Percentiles rank a stretch among this genome's conserved stretches.
These are phyloP conservation scores for Aradus depressus DNA, from an alignment of 2,888 invertebrate species.

Conservation along the genomic window DNA sequence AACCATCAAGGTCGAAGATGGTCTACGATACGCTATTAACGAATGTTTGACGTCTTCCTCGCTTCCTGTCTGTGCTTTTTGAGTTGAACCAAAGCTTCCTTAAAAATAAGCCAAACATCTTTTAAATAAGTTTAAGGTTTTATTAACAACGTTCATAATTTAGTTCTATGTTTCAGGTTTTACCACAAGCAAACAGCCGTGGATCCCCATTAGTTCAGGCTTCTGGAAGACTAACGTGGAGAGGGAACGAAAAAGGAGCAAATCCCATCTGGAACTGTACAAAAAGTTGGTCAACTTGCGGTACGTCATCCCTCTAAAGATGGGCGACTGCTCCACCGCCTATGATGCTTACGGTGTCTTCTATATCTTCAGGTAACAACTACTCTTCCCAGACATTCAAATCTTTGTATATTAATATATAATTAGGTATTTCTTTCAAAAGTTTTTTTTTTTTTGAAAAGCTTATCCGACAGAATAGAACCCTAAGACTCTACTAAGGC, in stretches of 20 bases:
- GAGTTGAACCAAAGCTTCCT: too few relatives aligned
- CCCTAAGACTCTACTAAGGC: too few relatives aligned
- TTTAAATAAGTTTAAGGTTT: neutral
- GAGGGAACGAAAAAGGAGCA: constrained; percentile 14
- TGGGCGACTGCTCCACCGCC: constrained; percentile 15
- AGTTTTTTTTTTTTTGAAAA: too few relatives aligned
- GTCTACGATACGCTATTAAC: too few relatives aligned
- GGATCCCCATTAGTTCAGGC: constrained; percentile 55
- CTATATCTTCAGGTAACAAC: neutral
- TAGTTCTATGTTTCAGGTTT: constrained; percentile 37
- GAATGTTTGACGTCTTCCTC: too few relatives aligned
- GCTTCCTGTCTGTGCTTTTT: too few relatives aligned
- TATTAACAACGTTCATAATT: neutral
- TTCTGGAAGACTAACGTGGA: constrained; percentile 39
- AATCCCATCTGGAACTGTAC: constrained; percentile 29
- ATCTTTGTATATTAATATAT: too few relatives aligned
- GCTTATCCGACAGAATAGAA: too few relatives aligned
- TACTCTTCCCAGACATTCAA: neutral
- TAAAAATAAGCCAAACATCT: neutral
- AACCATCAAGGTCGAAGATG: too few relatives aligned
- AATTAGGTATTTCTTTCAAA: too few relatives aligned
- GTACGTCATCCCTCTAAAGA: constrained; percentile 40
- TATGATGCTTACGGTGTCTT: neutral
- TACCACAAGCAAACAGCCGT: constrained; percentile 44
- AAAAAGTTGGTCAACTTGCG: constrained; percentile 24